Percentiles rank a stretch among this genome's conserved stretches.
These are phyloP conservation scores for Haemorhous mexicanus DNA, from an alignment of 2,113 vertebrate species.

Conservation along the genomic window DNA sequence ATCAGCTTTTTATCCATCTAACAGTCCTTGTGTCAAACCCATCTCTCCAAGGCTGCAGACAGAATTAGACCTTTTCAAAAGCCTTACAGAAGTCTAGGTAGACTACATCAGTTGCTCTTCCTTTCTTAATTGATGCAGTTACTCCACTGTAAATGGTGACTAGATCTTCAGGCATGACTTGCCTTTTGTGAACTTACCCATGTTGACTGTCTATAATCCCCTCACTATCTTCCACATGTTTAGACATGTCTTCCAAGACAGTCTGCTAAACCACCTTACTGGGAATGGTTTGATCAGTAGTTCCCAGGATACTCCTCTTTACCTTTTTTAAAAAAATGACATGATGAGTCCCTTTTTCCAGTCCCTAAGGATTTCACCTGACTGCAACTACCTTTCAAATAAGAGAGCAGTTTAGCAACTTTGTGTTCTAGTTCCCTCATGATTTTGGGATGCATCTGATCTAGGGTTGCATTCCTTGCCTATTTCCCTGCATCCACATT, in stretches of 20 bases:
- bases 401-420: background rate
- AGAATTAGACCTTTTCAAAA: background rate
- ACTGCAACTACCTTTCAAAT: background rate
- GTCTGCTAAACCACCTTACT: background rate
- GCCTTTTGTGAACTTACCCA: background rate
- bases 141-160: background rate
- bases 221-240: background rate
- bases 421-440: background rate
- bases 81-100: background rate
- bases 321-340: background rate
- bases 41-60: background rate
- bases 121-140: background rate
- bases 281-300: background rate
- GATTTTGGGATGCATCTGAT: background rate
- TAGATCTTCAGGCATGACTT: background rate
- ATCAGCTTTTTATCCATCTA: background rate
- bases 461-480: background rate
- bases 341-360: background rate
- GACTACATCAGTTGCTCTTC: background rate
- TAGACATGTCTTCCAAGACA: background rate
- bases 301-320: background rate
- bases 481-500: background rate
- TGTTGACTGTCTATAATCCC: background rate
- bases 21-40: background rate
- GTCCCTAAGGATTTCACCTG: background rate